Evolutionary conservation across 2,888 invertebrate species (phyloP).

Genomic region (Zaprionus bogoriensis): DNA sequence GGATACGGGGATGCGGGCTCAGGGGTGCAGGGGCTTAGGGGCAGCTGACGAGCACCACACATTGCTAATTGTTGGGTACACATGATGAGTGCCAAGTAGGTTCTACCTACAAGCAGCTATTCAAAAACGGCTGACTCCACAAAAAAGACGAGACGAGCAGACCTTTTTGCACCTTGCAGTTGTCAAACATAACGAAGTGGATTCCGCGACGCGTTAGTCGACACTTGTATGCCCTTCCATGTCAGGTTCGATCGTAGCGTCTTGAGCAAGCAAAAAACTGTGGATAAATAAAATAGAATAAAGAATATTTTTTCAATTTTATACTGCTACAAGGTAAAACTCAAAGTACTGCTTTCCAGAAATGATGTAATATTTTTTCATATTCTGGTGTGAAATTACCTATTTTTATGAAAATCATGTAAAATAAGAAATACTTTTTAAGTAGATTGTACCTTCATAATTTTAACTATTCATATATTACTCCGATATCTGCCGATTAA

Average conservation of each 20-base stretch:
- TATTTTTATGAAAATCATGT: too few species aligned
- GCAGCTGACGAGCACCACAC: conserved; percentile 65
- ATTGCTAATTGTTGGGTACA: conserved; percentile 69
- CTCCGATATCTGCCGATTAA: too few species aligned
- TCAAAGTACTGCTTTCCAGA: too few species aligned
- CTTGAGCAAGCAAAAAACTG: background rate
- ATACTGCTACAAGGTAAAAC: too few species aligned
- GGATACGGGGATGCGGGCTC: conserved; percentile 38
- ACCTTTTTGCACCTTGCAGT: conserved; percentile 70
- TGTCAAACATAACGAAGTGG: conserved; percentile 42
- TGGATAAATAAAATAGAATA: background rate
- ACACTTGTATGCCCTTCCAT: conserved; percentile 21
- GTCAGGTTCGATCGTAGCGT: too few species aligned
- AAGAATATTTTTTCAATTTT: too few species aligned
- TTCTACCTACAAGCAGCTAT: conserved; percentile 23
- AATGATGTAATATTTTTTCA: too few species aligned
- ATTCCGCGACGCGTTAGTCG: background rate
- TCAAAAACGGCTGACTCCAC: conserved; percentile 28
- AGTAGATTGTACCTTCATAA: too few species aligned
- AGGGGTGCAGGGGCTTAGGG: background rate
- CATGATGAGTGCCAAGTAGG: conserved; percentile 48
- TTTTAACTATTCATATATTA: too few species aligned
- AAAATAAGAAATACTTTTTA: too few species aligned
- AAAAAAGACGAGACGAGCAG: conserved; percentile 16
- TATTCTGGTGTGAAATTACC: too few species aligned